A percentile compares a stretch with the other conserved stretches of the same genome.
phyloP scores from a whole-genome alignment of 2,797 vertebrate genomes.

The Melanotaenia trifasciata region DNA sequence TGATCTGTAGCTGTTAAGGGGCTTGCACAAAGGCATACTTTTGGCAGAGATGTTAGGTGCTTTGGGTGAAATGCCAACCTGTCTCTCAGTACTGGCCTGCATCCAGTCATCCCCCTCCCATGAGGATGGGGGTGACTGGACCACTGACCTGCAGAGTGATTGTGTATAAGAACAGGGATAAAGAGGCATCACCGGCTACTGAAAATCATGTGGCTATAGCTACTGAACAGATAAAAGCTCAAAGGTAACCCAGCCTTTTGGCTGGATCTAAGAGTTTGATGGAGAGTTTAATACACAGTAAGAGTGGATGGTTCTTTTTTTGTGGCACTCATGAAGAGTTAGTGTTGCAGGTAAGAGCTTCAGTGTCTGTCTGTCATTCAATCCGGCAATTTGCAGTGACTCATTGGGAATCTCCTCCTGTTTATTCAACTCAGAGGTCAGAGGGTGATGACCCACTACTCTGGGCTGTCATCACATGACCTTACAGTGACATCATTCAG shows the following conservation, averaged over 20 bases:
- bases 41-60: constrained; percentile 54
- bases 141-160: constrained; percentile 55
- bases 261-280: constrained; percentile 39
- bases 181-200: constrained; percentile 37
- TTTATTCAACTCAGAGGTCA: constrained; percentile 67
- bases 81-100: constrained; percentile 57
- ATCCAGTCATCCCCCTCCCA: constrained; percentile 55
- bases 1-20: constrained; percentile 68
- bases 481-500: constrained; percentile 54
- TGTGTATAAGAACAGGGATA: constrained; percentile 40
- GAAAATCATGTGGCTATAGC: constrained; percentile 31
- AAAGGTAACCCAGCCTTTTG: constrained; percentile 23
- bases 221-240: constrained; percentile 22
- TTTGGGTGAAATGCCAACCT: constrained; percentile 62
- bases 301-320: constrained; percentile 35
- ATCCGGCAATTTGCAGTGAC: constrained; percentile 7
- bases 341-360: constrained; percentile 26
- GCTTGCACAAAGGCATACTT: constrained; percentile 46
- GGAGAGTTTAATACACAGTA: constrained; percentile 51
- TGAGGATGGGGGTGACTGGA: constrained; percentile 62
- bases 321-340: constrained; percentile 23
- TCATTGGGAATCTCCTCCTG: constrained; percentile 29
- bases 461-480: constrained; percentile 72
- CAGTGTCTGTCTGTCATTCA: constrained; percentile 50
- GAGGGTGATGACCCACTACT: constrained; percentile 56